These are phyloP conservation scores for Embidobia sp. DNA, from an alignment of 2,888 invertebrate genomes.

Conservation along the genomic window DNA sequence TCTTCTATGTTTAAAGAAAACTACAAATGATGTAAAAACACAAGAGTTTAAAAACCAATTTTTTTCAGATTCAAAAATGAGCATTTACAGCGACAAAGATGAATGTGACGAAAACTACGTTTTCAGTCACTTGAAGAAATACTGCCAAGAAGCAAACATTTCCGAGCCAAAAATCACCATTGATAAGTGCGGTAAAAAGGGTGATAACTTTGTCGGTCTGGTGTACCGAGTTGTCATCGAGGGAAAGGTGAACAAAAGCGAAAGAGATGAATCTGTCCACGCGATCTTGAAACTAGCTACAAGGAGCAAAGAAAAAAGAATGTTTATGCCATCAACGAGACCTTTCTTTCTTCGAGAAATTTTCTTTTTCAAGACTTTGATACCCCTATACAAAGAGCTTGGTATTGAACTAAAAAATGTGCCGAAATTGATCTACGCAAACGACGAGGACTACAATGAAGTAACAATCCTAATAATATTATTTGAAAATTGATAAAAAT, in stretches of 20 bases:
- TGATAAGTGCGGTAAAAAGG: slow-evolving; percentile 33
- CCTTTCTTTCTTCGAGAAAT: slow-evolving; percentile 65
- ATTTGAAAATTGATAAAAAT: too few relatives aligned
- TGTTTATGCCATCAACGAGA: neutral
- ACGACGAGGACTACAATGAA: slow-evolving; percentile 37
- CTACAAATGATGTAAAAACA: too few relatives aligned
- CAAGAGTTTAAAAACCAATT: too few relatives aligned
- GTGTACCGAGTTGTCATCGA: slow-evolving; percentile 59
- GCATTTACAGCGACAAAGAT: slow-evolving; percentile 35
- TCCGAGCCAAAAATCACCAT: slow-evolving; percentile 37
- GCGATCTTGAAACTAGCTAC: slow-evolving; percentile 47
- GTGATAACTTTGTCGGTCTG: slow-evolving; percentile 66
- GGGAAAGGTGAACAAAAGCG: slow-evolving; percentile 50
- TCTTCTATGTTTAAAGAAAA: too few relatives aligned
- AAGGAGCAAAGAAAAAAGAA: slow-evolving; percentile 17
- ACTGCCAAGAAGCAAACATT: slow-evolving; percentile 44
- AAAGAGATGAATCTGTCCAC: slow-evolving; percentile 23
- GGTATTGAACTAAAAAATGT: slow-evolving; percentile 13
- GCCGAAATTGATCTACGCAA: slow-evolving; percentile 45
- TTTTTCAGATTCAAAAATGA: slow-evolving; percentile 38
- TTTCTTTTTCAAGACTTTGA: slow-evolving; percentile 54
- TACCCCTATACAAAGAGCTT: slow-evolving; percentile 55
- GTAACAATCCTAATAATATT: slow-evolving; percentile 37
- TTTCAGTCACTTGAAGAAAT: slow-evolving; percentile 42
- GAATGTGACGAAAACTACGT: slow-evolving; percentile 24